A percentile compares a stretch with the other conserved stretches of the same genome.
Conservation (phyloP, 2,888 invertebrate species). For the Nomada hirtipes region DNA sequence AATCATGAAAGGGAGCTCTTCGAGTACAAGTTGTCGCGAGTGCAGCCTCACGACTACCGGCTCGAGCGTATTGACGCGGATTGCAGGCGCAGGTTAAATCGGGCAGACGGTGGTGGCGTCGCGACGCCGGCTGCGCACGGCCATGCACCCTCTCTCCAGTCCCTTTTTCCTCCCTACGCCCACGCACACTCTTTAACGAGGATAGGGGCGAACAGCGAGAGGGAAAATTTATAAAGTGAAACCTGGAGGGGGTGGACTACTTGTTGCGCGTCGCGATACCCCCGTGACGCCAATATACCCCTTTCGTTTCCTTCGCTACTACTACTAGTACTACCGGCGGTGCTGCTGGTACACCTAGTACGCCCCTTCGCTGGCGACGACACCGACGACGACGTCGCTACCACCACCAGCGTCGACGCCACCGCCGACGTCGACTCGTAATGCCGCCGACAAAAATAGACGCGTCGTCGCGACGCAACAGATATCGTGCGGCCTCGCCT, state of each 20-base stretch:
- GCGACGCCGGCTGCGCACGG: slow-evolving; percentile 74
- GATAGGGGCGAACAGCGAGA: slow-evolving; percentile 53
- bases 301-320: slow-evolving; percentile 48
- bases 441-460: slow-evolving; percentile 78
- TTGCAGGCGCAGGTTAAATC: slow-evolving; percentile 77
- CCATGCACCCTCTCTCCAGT: slow-evolving; percentile 45
- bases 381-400: slow-evolving; percentile 47
- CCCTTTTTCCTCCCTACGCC: neutral
- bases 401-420: slow-evolving; percentile 39
- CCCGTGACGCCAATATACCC: slow-evolving; percentile 68
- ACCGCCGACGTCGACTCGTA: slow-evolving; percentile 45
- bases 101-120: slow-evolving; percentile 80
- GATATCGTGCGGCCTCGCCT: slow-evolving; percentile 72
- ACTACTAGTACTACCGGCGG: slow-evolving; percentile 29
- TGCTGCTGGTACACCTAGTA: slow-evolving; percentile 13
- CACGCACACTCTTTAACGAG: slow-evolving; percentile 8
- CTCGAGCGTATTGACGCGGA: slow-evolving; percentile 72
- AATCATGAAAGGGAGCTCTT: slow-evolving; percentile 13
- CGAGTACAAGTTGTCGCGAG: slow-evolving; percentile 65
- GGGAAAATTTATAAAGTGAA: slow-evolving; percentile 75
- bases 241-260: slow-evolving; percentile 76
- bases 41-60: slow-evolving; percentile 63
- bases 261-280: slow-evolving; percentile 80
- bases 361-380: slow-evolving; percentile 52
- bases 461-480: slow-evolving; percentile 81